Evolutionary conservation across 2,888 invertebrate species (phyloP).

Genomic region (Clitarchus hookeri): DNA sequence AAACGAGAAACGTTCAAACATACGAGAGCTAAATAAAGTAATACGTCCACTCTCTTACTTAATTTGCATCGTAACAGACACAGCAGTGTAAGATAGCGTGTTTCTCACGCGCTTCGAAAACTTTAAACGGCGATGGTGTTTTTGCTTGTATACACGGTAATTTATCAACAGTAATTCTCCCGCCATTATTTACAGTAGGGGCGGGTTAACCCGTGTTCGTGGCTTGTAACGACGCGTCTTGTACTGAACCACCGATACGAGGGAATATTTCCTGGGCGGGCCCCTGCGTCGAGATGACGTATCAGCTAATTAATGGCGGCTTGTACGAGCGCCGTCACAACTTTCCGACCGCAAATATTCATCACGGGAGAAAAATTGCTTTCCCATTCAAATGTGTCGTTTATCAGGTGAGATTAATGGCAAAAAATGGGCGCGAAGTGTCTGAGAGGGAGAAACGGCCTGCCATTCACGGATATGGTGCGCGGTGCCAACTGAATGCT

Average conservation of each 20-base stretch:
- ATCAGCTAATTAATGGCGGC: background rate
- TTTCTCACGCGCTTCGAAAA: too few relatives aligned
- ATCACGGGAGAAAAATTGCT: slow-evolving; percentile 23
- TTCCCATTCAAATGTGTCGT: slow-evolving; percentile 23
- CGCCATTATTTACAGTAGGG: background rate
- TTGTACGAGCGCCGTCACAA: background rate
- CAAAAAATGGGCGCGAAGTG: background rate
- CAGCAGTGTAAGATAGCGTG: background rate
- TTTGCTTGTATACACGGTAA: background rate
- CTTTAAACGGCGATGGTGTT: background rate
- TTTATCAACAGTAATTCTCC: background rate
- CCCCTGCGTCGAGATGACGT: background rate
- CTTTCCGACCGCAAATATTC: slow-evolving; percentile 10
- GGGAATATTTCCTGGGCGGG: background rate
- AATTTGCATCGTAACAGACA: background rate
- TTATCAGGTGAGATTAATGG: slow-evolving; percentile 21
- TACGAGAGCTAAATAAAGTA: too few relatives aligned
- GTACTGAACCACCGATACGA: background rate
- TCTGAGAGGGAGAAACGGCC: background rate
- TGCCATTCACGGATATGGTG: too few relatives aligned
- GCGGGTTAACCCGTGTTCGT: background rate
- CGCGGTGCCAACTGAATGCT: too few relatives aligned
- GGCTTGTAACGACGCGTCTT: background rate
- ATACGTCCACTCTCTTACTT: too few relatives aligned
- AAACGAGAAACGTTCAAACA: too few relatives aligned